phyloP scores from a whole-genome alignment of 2,888 invertebrate genomes.

The Choreutis nemorana region DNA sequence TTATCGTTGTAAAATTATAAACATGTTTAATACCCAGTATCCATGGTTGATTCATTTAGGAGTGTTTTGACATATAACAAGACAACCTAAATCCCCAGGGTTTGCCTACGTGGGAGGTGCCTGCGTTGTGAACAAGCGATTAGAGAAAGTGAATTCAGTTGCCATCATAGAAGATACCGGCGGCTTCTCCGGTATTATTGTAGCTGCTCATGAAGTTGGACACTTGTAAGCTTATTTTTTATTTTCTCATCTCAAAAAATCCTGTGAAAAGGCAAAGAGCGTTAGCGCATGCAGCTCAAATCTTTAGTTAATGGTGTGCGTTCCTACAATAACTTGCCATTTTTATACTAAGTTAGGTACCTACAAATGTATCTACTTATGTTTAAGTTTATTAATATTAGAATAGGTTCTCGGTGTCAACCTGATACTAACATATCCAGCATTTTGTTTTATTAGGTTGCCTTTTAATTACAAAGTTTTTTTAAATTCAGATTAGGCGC shows the following conservation, averaged over 20 bases:
- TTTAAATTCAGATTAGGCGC: slow-evolving; percentile 78
- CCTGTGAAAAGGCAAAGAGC: background rate
- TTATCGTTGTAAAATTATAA: no score
- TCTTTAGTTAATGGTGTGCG: no score
- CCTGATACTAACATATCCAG: no score
- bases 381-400: no score
- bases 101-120: slow-evolving; percentile 97
- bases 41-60: no score
- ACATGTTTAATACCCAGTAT: no score
- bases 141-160: slow-evolving; percentile 95
- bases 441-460: background rate
- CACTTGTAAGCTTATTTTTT: slow-evolving; percentile 80
- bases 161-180: slow-evolving; percentile 97
- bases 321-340: background rate
- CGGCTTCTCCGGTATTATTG: slow-evolving; percentile 95
- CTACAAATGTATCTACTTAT: no score
- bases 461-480: background rate
- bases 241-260: background rate
- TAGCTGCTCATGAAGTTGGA: slow-evolving; percentile 96
- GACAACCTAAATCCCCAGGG: slow-evolving; percentile 69
- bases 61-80: no score
- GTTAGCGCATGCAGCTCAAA: no score
- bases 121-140: slow-evolving; percentile 92
- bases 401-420: no score
- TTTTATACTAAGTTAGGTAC: no score